Conservation (phyloP, 2,888 invertebrate genomes). For the Iselma pallidipennis region DNA sequence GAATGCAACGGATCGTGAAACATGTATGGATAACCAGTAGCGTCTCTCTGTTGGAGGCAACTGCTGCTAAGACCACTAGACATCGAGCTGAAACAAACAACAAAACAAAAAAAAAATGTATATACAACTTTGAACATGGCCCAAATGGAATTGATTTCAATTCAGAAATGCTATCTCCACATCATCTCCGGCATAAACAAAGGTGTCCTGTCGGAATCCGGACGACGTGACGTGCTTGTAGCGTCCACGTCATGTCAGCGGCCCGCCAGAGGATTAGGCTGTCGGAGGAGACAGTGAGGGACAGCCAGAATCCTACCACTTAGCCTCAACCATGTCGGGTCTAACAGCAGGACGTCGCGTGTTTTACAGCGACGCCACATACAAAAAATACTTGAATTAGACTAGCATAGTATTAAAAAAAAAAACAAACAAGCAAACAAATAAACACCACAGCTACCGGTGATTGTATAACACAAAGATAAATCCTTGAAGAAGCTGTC, state of each 20-base stretch:
- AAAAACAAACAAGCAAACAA: conserved; percentile 23
- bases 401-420: neutral
- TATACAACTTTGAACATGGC: neutral
- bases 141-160: neutral
- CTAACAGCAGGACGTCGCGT: conserved; percentile 22
- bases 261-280: conserved; percentile 48
- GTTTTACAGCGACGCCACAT: conserved; percentile 10
- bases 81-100: conserved; percentile 74
- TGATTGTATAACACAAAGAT: conserved; percentile 24
- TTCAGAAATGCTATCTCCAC: conserved; percentile 7
- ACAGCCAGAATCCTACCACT: conserved; percentile 44
- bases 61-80: conserved; percentile 78
- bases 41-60: conserved; percentile 81
- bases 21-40: conserved; percentile 82
- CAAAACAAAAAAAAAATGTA: conserved; percentile 4
- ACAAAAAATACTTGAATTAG: conserved; percentile 5
- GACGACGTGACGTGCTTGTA: conserved; percentile 48
- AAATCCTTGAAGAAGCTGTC: conserved; percentile 14
- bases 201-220: conserved; percentile 49
- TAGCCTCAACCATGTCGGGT: conserved; percentile 23
- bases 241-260: conserved; percentile 52
- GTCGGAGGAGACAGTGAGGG: conserved; percentile 41
- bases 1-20: conserved; percentile 84
- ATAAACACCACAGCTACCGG: conserved; percentile 34
- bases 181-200: conserved; percentile 38